phyloP scores from a whole-genome alignment of 2,797 vertebrate species.

The Molossus molossus region DNA sequence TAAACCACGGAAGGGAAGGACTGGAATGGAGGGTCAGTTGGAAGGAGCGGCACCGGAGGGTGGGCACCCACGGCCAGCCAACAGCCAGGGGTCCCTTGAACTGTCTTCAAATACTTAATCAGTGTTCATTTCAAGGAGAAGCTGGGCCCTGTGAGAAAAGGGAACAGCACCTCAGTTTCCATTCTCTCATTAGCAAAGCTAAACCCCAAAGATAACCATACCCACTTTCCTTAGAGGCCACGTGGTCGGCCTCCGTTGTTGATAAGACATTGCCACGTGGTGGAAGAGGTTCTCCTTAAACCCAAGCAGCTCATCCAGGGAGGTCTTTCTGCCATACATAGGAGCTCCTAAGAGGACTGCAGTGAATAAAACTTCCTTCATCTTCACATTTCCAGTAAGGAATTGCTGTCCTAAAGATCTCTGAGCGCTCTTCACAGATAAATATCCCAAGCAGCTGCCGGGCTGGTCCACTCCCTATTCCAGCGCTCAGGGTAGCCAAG shows the following conservation, averaged over 20 bases:
- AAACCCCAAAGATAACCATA: background rate
- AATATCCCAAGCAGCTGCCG: background rate
- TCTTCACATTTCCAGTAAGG: background rate
- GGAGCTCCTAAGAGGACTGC: background rate
- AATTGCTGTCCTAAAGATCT: background rate
- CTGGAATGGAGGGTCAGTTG: too few relatives aligned
- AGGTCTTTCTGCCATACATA: background rate
- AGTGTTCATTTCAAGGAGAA: background rate
- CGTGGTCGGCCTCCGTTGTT: background rate
- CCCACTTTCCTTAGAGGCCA: background rate
- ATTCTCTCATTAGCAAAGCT: background rate
- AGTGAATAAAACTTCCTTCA: background rate
- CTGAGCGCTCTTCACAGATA: background rate
- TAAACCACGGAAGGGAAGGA: background rate
- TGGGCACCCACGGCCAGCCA: too few relatives aligned
- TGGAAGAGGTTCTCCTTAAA: background rate
- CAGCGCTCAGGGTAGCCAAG: background rate
- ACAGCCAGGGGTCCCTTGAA: background rate
- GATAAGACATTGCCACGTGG: rapidly evolving
- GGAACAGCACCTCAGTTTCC: background rate
- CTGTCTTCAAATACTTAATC: background rate
- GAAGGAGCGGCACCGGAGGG: background rate
- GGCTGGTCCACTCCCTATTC: background rate
- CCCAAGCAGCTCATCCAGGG: background rate
- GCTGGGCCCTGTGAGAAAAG: background rate